Base-by-base conservation (phyloP, 2,888 invertebrate genomes). In the Eustalomyia histrio region DNA sequence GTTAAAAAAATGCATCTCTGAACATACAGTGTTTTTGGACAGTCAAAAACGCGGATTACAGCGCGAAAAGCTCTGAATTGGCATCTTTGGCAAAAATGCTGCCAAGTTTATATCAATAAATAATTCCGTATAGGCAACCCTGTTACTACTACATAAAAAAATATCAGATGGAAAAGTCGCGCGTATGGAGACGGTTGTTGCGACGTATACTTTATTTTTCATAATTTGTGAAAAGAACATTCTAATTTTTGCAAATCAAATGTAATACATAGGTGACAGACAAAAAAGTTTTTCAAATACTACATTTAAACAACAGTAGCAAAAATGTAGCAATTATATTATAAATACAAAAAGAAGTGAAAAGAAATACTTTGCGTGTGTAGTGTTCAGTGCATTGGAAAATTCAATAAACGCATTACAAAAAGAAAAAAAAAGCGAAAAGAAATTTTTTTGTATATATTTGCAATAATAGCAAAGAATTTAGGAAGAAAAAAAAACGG, bases 111-210 rank as follows among this genome's bases (percentile, higher is more conserved):
- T 8, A n/a, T 29, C n/a, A 14, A n/a, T 8, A 24, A 9, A 55
- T 9, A 57, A 5, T 14, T 8, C 29, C 3, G 9, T 21, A 7
- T 55, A 3, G 33, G 58, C 18, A 60, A 12, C 35, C 17, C 35
- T 35, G 33, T 17, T 18, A 10, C 58, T 17, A 17, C 17, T 35
- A 10, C n/a, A 47, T 35, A 33, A 52, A 69, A 50, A 58, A 33
- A 69, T 84, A 81, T 65, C 84, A 85, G 84, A 84, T 82, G 63
- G 78, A 73, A 79, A 83, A 83, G 85, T 84, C 82, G 81, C 79
- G 82, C 80, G 82, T 79, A 50, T 8, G 53, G 47, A 14, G 47
- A 69, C 47, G 76, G 83, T 81, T 79, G 79, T 60, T 16, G 76
- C 78, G 74, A 68, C 64, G 18, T 61, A 43, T 17, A 43, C 5